phyloP scores from a whole-genome alignment of 2,113 vertebrate species.

The Elgaria multicarinata region DNA sequence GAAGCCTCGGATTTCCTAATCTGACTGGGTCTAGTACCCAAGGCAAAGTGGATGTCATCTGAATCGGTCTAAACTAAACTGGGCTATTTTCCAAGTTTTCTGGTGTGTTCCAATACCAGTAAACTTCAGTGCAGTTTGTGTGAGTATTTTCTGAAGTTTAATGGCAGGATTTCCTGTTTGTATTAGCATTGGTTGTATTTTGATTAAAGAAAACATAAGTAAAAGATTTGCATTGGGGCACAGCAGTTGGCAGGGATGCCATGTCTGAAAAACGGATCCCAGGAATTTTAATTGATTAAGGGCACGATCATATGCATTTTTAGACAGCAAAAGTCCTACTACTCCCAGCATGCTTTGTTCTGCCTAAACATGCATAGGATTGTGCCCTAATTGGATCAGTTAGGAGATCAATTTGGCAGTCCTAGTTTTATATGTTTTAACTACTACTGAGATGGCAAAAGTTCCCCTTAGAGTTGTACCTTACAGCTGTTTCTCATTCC shows the following conservation, averaged over 20 bases:
- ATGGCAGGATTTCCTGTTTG: not conserved
- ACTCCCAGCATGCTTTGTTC: no score
- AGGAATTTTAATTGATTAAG: not conserved
- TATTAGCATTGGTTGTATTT: not conserved
- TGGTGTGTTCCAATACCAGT: not conserved
- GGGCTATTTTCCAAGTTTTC: not conserved
- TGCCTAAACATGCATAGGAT: no score
- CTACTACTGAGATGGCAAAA: not conserved
- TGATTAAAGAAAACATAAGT: not conserved
- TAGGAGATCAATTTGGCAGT: not conserved
- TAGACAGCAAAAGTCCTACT: no score
- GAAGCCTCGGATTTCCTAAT: no score
- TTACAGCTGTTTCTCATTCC: conserved; percentile 6
- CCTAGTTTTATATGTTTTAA: not conserved
- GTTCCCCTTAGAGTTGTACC: not conserved
- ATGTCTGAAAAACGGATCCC: not conserved
- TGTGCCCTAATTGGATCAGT: not conserved
- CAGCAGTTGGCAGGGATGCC: not conserved
- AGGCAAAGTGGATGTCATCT: no score
- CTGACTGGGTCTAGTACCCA: no score
- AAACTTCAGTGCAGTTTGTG: not conserved
- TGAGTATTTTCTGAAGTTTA: not conserved
- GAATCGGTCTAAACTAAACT: no score
- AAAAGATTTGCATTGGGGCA: not conserved
- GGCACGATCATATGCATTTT: no score